Percentiles rank a stretch among this genome's conserved stretches.
Conservation (phyloP, 2,113 vertebrate species). For the Apodemus speciosus region DNA sequence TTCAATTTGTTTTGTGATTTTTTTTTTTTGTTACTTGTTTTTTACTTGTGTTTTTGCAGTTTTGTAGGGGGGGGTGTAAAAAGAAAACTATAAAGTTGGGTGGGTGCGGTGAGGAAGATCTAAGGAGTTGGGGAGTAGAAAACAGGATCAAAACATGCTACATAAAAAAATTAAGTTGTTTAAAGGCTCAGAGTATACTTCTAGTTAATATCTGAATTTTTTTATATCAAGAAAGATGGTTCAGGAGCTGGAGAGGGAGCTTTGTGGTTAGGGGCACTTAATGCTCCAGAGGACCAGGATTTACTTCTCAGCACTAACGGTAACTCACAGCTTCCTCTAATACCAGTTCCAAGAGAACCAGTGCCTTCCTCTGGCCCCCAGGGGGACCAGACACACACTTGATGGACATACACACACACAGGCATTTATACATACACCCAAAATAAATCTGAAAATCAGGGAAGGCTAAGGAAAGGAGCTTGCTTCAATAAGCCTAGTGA, state of each 20-base stretch:
- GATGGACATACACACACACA: background rate
- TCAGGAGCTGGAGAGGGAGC: background rate
- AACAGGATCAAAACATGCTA: background rate
- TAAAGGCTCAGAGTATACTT: background rate
- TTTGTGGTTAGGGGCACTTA: background rate
- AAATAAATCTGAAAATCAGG: background rate
- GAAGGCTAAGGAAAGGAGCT: background rate
- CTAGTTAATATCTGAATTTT: slow-evolving; percentile 20
- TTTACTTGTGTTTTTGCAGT: background rate
- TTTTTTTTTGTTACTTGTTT: background rate
- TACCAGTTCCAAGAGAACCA: background rate
- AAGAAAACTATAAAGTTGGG: background rate
- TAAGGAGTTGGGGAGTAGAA: background rate
- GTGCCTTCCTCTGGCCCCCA: background rate
- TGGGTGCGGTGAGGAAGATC: background rate
- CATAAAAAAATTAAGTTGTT: background rate
- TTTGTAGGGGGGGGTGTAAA: background rate
- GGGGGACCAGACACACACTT: background rate
- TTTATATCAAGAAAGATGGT: slow-evolving; percentile 17
- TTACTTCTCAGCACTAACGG: background rate
- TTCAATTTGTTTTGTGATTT: background rate
- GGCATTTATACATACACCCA: background rate
- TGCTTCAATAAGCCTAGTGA: background rate
- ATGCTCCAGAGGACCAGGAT: background rate
- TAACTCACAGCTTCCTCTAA: background rate